Evolutionary conservation across 1,140 invertebrate genomes (phyloP).

Genomic region (Leptinotarsa defecta): DNA sequence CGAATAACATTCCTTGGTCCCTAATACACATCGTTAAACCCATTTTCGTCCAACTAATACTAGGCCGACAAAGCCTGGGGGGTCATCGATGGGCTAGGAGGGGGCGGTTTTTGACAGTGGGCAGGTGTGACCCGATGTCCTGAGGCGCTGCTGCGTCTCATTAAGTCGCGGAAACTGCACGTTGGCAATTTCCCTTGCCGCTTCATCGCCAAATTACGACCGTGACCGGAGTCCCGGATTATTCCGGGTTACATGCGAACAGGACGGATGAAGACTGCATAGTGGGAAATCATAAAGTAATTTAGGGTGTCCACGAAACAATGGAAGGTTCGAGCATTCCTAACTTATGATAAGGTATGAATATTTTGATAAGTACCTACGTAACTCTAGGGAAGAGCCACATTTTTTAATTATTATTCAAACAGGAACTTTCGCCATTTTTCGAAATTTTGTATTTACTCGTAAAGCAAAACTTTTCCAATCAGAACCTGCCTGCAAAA

Average conservation of each 20-base stretch:
- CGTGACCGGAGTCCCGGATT: slow-evolving; percentile 54
- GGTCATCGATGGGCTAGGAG: neutral
- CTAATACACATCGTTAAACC: slow-evolving; percentile 1
- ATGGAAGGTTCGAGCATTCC: too few relatives aligned
- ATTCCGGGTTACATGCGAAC: neutral
- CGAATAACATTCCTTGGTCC: neutral
- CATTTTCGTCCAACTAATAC: neutral
- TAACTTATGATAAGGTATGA: too few relatives aligned
- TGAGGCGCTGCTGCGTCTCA: slow-evolving; percentile 55
- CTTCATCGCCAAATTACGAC: slow-evolving; percentile 54
- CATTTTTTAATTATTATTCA: too few relatives aligned
- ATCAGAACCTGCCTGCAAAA: too few relatives aligned
- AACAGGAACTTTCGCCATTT: too few relatives aligned
- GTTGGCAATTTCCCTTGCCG: slow-evolving; percentile 55
- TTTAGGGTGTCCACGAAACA: too few relatives aligned
- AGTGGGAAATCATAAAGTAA: neutral
- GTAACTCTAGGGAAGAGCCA: too few relatives aligned
- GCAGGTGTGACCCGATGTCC: slow-evolving; percentile 40
- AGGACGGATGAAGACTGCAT: slow-evolving; percentile 2
- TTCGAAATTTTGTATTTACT: too few relatives aligned
- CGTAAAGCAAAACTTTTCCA: too few relatives aligned
- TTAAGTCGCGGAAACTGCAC: slow-evolving; percentile 57
- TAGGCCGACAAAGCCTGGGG: slow-evolving; percentile 1
- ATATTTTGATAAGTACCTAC: too few relatives aligned
- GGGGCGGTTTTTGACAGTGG: neutral